Evolutionary conservation across 23 tunicate genomes (phyloP), one percentile per base, ranked within the genome.

Genomic region (Aplidium turbinatum): DNA sequence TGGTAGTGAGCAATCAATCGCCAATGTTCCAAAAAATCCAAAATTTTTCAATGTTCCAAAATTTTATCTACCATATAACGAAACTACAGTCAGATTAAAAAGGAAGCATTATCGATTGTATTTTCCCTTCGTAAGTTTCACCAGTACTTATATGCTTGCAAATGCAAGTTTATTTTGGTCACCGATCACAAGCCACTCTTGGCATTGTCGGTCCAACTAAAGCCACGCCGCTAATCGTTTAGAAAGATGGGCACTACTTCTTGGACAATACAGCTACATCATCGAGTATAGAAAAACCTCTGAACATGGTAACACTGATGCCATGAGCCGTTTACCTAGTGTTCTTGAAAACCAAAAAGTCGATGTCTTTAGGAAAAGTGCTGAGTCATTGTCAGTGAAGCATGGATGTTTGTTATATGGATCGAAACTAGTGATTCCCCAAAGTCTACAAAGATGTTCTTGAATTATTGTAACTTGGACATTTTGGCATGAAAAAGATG

Each of bases 301-400:
- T 16, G 57, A 69, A 26, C 75, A 69, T 69, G 57, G 46, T 31
- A 69, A 69, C 46, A 57, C 75, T 34, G 75, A 69, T 69, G 75
- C 56, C 9, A 24, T 69, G 2, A 69, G 75, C 2, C 75, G 57
- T 7, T 69, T 69, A 69, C 75, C 75, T 24, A 57, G 28, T 40
- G 75, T 56, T 1, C 29, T 28, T 34, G 28, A 69, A 46, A 39
- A 25, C 57, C 75, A 16, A 19, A 38, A 38, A 40, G 35, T 4
- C 1, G 57, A 24, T 27, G 33, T 2, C 4, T 42, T 4, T 69
- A 4, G 57, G 24, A 4, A 18, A 57, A 69, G 19, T 69, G 57
- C 1, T 26, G 42, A 3, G 46, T 34, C 33, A 69, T 57, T 21
- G 13, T 38, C n/a, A n/a, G n/a, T n/a, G n/a, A n/a, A n/a, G n/a